Evolutionary conservation across 2,113 vertebrate genomes (phyloP), one percentile per base, ranked within the genome.

Genomic region (Scolopax mira): DNA sequence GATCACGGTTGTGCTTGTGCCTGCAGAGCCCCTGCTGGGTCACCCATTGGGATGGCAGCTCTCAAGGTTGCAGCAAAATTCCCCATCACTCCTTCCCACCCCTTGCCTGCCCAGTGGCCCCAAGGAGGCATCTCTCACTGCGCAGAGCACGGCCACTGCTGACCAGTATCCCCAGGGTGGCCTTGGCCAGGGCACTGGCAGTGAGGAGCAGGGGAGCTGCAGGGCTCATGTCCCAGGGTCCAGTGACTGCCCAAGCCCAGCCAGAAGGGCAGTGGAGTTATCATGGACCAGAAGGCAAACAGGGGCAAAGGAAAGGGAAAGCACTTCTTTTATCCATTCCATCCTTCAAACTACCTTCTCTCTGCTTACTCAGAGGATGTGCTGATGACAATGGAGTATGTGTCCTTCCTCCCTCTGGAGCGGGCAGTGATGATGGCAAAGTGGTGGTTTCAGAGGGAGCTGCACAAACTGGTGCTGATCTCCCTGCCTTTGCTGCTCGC

Each of bases 381-480:
- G 1, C 25, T 31, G 64, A 23, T 71, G 88, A 37, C 4, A 18
- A 52, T 11, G 37, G 49, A 52, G 28, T 19, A 10, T 0, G 1
- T 60, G 23, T 54, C 39, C 70, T 57, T 65, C 64, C 33, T 44
- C 10, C 27, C 12, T 4, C 22, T 1, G 3, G 10, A 37, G n/a
- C 21, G 0, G 15, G 44, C 39, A 7, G 27, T 25, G 16, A 8
- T 1, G 5, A 51, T 13, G 55, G 41, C 17, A 12, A 49, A 24
- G n/a, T 30, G 22, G 25, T 2, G 9, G 5, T 49, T 77, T 41
- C 35, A n/a, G 48, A 61, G 54, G 24, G 39, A 54, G 46, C 30
- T 67, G 52, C 15, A 8, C 30, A 58, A 51, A 66, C 14, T 14
- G 17, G 30, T 49, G 48, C 14, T 55, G 48, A 18, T 70, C 35